Percentiles rank a stretch among this genome's conserved stretches.
phyloP scores from a whole-genome alignment of 2,888 invertebrate species.

The Frankliniella intonsa region DNA sequence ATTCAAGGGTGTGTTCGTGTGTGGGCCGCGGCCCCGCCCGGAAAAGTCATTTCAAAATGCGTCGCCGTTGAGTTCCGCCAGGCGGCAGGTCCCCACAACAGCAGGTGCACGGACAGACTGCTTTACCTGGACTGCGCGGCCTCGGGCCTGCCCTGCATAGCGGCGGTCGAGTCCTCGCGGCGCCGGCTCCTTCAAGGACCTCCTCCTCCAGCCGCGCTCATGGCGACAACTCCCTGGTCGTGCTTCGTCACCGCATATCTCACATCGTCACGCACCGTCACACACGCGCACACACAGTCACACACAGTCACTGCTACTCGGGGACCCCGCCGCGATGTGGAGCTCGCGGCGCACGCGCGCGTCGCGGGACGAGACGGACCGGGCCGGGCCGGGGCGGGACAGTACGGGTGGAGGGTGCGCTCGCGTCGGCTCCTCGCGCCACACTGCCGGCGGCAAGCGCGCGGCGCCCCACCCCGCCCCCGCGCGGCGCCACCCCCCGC shows the following conservation, averaged over 20 bases:
- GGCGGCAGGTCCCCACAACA: too few relatives aligned
- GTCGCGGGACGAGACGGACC: background rate
- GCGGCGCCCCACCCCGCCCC: background rate
- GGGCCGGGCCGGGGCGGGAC: background rate
- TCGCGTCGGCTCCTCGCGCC: slow-evolving; percentile 18
- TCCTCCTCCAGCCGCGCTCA: background rate
- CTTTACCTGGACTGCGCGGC: background rate
- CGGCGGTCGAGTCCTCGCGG: background rate
- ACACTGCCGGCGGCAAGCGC: background rate
- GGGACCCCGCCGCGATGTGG: background rate
- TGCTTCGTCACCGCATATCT: background rate
- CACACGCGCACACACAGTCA: background rate
- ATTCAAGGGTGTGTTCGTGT: too few relatives aligned
- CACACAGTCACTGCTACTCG: background rate
- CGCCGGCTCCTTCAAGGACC: background rate
- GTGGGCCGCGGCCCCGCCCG: too few relatives aligned
- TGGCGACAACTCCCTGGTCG: too few relatives aligned
- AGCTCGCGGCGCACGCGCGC: background rate
- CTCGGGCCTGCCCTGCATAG: background rate
- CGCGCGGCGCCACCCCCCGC: background rate
- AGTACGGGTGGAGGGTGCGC: background rate
- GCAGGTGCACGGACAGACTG: background rate
- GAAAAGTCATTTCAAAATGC: too few relatives aligned
- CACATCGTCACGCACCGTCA: background rate
- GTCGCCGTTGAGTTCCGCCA: too few relatives aligned